These are phyloP conservation scores for Pogonomyrmex californicus DNA, from an alignment of 1,140 invertebrate genomes.

Conservation along the genomic window DNA sequence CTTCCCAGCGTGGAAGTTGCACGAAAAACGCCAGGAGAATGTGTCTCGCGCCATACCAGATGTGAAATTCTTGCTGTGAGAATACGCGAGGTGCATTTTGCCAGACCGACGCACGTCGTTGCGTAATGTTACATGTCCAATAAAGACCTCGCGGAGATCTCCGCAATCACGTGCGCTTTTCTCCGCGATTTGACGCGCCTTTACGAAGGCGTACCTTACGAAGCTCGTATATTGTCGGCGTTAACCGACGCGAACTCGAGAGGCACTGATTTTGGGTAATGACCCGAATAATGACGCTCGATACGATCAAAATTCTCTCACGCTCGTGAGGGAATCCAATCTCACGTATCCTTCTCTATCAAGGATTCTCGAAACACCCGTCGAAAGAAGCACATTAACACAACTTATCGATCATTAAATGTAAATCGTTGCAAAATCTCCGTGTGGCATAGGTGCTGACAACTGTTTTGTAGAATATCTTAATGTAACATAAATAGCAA, in stretches of 20 bases:
- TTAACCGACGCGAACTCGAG: conserved; percentile 41
- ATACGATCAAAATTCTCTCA: neutral
- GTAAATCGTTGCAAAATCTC: conserved; percentile 37
- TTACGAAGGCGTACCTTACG: neutral
- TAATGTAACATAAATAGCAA: conserved; percentile 8
- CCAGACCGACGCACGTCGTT: conserved; percentile 42
- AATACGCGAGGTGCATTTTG: conserved; percentile 40
- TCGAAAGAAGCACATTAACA: neutral
- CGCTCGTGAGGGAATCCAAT: neutral
- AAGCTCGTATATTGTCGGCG: neutral
- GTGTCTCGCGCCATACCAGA: conserved; percentile 31
- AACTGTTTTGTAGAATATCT: neutral
- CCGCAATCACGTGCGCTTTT: conserved; percentile 22
- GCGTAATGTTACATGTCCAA: conserved; percentile 33
- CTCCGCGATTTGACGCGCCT: conserved; percentile 19
- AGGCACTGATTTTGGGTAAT: conserved; percentile 65
- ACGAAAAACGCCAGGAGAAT: conserved; percentile 35
- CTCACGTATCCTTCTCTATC: neutral
- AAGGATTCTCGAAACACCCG: neutral
- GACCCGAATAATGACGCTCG: conserved; percentile 14
- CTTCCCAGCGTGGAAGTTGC: conserved; percentile 30
- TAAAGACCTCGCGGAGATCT: neutral
- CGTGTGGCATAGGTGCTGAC: neutral
- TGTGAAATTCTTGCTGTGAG: conserved; percentile 52
- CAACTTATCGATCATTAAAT: conserved; percentile 2